Evolutionary conservation across 2,113 vertebrate species (phyloP).

Genomic region (Prionailurus viverrinus): DNA sequence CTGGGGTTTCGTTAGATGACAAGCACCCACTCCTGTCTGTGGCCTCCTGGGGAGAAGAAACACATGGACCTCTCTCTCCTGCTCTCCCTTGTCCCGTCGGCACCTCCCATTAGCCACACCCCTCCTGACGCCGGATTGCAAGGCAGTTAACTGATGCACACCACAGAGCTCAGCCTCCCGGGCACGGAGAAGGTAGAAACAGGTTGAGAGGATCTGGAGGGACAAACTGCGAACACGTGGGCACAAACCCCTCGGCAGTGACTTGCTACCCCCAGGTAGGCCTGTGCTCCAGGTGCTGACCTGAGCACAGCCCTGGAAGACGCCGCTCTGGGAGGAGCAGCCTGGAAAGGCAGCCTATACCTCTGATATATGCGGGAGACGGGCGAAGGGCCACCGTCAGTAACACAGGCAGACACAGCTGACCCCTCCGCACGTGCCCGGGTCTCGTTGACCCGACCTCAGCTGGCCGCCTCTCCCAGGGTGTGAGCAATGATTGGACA

Average conservation of each 20-base stretch:
- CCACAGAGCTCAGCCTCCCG: too few relatives aligned
- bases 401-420: neutral
- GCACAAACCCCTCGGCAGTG: neutral
- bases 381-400: neutral
- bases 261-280: neutral
- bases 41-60: neutral
- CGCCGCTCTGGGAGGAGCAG: too few relatives aligned
- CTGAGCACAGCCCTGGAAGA: neutral
- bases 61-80: neutral
- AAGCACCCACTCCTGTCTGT: neutral
- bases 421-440: rapidly evolving
- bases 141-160: neutral
- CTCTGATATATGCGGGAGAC: neutral
- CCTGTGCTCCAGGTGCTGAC: neutral
- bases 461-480: constrained; percentile 35
- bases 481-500: constrained; percentile 61
- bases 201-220: neutral
- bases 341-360: neutral
- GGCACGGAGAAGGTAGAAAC: neutral
- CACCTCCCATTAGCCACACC: neutral
- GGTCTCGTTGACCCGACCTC: neutral
- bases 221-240: neutral
- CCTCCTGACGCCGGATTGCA: neutral
- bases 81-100: neutral
- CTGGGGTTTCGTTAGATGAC: neutral